Evolutionary conservation across 37 sponge, comb jelly and placozoan species (phyloP).

Genomic region (Chondrilla cf. caribensis): DNA sequence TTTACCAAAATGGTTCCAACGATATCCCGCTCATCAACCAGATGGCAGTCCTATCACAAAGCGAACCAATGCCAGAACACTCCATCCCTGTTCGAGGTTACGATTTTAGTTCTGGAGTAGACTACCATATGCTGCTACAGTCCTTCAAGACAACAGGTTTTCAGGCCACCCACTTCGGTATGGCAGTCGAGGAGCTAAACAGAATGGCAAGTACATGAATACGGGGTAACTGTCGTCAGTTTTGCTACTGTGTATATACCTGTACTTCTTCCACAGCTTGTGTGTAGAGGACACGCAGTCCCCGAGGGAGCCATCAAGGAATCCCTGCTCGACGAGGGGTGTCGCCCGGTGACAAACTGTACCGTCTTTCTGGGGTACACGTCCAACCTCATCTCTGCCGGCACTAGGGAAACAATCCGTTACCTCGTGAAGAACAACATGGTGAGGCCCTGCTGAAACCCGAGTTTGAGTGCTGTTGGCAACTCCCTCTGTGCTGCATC

Average conservation of each 20-base stretch:
- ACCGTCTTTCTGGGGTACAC: conserved; percentile 99
- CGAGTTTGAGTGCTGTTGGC: no score
- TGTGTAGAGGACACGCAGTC: conserved; percentile 46
- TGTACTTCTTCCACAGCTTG: conserved; percentile 42
- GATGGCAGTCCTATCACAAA: conserved; percentile 57
- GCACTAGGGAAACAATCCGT: conserved; percentile 79
- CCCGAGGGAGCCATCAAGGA: conserved; percentile 43
- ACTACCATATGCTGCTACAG: conserved; percentile 80
- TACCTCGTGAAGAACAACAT: conserved; percentile 91
- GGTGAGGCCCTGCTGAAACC: conserved; percentile 49
- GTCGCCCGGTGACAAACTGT: conserved; percentile 78
- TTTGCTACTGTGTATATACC: no score
- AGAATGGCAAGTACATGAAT: conserved; percentile 63
- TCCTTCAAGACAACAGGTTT: conserved; percentile 87
- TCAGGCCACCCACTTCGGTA: conserved; percentile 96
- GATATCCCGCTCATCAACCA: not conserved
- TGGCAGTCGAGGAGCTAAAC: conserved; percentile 81
- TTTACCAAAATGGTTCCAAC: no score
- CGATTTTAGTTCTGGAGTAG: conserved; percentile 64
- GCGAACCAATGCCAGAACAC: conserved; percentile 63
- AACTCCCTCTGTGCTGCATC: no score
- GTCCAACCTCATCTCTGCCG: conserved; percentile 92
- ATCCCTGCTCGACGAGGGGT: conserved; percentile 36
- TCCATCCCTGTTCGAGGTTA: conserved; percentile 69
- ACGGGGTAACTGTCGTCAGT: no score